Evolutionary conservation across 2,113 vertebrate genomes (phyloP).

Genomic region (Periophthalmodon schlosseri): DNA sequence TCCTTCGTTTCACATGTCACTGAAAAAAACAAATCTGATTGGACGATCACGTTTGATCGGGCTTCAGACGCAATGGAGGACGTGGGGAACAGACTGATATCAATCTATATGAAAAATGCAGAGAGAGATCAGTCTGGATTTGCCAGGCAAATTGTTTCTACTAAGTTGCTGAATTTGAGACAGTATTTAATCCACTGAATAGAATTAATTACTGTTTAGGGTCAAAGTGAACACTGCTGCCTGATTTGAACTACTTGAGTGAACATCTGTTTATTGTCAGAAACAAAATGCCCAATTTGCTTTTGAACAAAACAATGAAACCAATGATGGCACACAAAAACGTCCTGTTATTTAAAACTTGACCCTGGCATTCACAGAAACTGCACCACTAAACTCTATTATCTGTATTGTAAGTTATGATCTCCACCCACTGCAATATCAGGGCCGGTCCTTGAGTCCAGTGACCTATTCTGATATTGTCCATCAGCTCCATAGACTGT

Average conservation of each 20-base stretch:
- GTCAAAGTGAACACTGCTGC: not conserved
- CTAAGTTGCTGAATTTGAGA: not conserved
- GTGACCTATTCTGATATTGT: conserved; percentile 31
- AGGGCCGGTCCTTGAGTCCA: conserved; percentile 22
- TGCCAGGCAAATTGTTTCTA: no score
- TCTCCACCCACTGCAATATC: not conserved
- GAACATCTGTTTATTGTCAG: not conserved
- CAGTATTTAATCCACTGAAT: not conserved
- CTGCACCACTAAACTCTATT: not conserved
- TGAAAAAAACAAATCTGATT: no score
- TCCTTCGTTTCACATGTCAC: no score
- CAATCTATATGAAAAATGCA: no score
- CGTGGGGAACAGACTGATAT: no score
- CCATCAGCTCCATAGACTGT: conserved; percentile 20
- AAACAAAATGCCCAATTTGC: not conserved
- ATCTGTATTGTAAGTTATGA: not conserved
- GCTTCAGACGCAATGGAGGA: no score
- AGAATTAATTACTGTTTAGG: not conserved
- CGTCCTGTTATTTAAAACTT: not conserved
- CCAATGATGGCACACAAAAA: not conserved
- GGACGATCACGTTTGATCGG: no score
- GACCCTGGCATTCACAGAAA: not conserved
- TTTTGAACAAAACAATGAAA: not conserved
- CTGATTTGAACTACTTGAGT: not conserved
- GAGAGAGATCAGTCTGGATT: no score